Conservation (phyloP, 2,113 vertebrate species). For the Pseudorhombus dupliciocellatus region DNA sequence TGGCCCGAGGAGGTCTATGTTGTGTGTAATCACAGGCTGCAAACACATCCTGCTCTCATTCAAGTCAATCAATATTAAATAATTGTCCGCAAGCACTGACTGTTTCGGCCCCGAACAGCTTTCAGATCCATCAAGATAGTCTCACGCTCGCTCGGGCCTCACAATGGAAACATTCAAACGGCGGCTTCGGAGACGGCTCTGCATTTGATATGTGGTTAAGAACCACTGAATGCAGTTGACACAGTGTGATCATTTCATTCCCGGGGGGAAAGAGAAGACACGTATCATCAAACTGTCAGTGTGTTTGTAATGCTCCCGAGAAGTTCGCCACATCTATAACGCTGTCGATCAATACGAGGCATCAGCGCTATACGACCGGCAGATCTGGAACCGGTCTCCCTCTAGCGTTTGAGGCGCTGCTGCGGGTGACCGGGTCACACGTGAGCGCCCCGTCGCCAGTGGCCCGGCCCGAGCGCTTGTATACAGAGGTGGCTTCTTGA, state of each 20-base stretch:
- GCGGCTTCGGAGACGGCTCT: slow-evolving; percentile 43
- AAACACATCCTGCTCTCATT: slow-evolving; percentile 44
- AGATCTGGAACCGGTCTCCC: slow-evolving; percentile 6
- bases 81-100: slow-evolving; percentile 45
- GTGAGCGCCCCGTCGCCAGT: background rate
- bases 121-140: slow-evolving; percentile 49
- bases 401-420: background rate
- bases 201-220: slow-evolving; percentile 57
- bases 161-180: slow-evolving; percentile 60
- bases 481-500: slow-evolving; percentile 53
- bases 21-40: slow-evolving; percentile 59
- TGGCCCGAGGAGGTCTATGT: slow-evolving; percentile 33
- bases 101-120: slow-evolving; percentile 40
- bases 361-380: background rate
- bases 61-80: slow-evolving; percentile 65
- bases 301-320: slow-evolving; percentile 16
- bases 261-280: slow-evolving; percentile 31
- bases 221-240: slow-evolving; percentile 50
- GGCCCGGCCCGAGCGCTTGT: slow-evolving; percentile 39
- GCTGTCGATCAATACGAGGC: background rate
- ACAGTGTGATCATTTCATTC: slow-evolving; percentile 51
- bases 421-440: slow-evolving; percentile 37
- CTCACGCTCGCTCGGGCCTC: slow-evolving; percentile 17
- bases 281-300: slow-evolving; percentile 49
- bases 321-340: slow-evolving; percentile 16